Evolutionary conservation across 2,797 vertebrate species (phyloP), one percentile per base, ranked within the genome.

Genomic region (Heteromormyrus szaboi): DNA sequence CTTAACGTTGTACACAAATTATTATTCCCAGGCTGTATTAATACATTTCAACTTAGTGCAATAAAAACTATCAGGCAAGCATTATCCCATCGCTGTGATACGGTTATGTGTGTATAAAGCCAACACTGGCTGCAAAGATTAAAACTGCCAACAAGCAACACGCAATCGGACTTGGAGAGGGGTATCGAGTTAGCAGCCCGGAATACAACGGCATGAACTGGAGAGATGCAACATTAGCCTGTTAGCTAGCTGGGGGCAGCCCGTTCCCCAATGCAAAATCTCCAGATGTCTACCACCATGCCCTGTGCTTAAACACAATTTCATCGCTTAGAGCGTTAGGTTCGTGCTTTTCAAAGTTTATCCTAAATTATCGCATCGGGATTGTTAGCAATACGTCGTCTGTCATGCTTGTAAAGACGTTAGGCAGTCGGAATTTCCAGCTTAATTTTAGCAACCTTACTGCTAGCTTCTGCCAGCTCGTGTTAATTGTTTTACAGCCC

Each of bases 401-500:
- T 85, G 79, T 62, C 53, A 85, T 48, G 65, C 14, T 37, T 72
- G 50, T 50, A 17, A 53, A 53, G 50, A 53, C 76, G 87, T 83
- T 88, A 54, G 51, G 72, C 88, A 53, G 76, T 79, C 88, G 84
- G 46, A 25, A 85, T 85, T 56, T 29, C 29, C 22, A 56, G 12
- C 85, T 86, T 86, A 14, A 37, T 56, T 56, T 56, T 86, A 86
- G 85, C 85, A 33, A 19, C 50, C 14, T 37, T 7, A 41, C 29
- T 54, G 84, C 84, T 85, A 54, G 46, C 84, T 85, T 7, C 84
- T 44, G 53, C 53, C 53, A 48, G 88, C 72, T 56, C 14, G 14
- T 81, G 54, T 68, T 85, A 88, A 88, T 88, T 85, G 88, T 85
- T 88, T 85, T 88, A 88, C 37, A 59, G 81, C 46, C 88, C 54